A percentile compares a stretch with the other conserved stretches of the same genome.
Conservation (phyloP, 2,888 invertebrate genomes). For the Nipponacmea schrenckii region DNA sequence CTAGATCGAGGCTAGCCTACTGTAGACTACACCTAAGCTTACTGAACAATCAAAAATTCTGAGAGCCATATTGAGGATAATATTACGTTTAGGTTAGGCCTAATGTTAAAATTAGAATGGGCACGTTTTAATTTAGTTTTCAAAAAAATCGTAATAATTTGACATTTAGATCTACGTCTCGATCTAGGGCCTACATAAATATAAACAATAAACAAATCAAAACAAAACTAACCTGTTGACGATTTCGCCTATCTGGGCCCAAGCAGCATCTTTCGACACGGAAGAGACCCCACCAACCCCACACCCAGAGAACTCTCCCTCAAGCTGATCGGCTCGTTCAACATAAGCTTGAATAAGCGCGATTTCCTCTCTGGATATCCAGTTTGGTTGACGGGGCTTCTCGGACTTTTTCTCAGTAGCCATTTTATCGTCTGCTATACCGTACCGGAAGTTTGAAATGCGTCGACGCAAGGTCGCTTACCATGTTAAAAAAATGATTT, state of each 20-base stretch:
- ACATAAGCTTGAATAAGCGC: neutral
- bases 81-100: too few species aligned
- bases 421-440: neutral
- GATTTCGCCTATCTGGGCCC: neutral
- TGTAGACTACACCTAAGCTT: too few species aligned
- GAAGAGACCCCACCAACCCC: neutral
- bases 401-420: neutral
- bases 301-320: neutral
- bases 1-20: neutral
- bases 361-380: neutral
- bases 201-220: too few species aligned
- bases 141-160: too few species aligned
- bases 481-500: too few species aligned
- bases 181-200: neutral
- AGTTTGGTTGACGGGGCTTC: neutral
- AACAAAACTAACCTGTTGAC: neutral
- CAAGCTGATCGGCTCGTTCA: neutral
- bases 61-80: too few species aligned
- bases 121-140: too few species aligned
- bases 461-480: too few species aligned
- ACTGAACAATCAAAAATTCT: too few species aligned
- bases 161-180: neutral
- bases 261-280: neutral
- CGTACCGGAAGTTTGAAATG: too few species aligned
- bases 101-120: too few species aligned